Evolutionary conservation across 1,140 invertebrate genomes (phyloP).

Genomic region (Drosophila gunungcola): DNA sequence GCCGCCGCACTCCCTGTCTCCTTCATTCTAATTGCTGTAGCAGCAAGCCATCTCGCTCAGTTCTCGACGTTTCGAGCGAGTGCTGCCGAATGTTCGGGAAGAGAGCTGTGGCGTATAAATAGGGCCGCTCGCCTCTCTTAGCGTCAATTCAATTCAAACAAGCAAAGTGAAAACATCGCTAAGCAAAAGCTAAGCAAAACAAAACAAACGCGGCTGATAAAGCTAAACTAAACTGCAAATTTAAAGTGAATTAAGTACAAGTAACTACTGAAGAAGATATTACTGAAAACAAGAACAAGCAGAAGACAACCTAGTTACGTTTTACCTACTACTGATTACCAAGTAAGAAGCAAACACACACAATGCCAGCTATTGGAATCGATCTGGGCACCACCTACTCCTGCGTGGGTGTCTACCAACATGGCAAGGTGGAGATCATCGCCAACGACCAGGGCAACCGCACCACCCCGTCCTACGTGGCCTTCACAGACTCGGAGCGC

Average conservation of each 20-base stretch:
- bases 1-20: conserved; percentile 1
- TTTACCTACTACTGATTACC: background rate
- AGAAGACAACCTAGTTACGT: background rate
- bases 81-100: conserved; percentile 52
- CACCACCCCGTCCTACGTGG: conserved; percentile 98
- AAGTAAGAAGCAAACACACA: conserved; percentile 28
- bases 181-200: conserved; percentile 42
- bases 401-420: conserved; percentile 91
- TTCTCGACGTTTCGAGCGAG: conserved; percentile 39
- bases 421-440: conserved; percentile 96
- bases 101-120: conserved; percentile 62
- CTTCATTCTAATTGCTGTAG: background rate
- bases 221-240: conserved; percentile 22
- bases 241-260: background rate
- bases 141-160: conserved; percentile 58
- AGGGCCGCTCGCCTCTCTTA: conserved; percentile 41
- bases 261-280: background rate
- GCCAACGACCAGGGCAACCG: conserved; percentile 98
- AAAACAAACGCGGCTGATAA: conserved; percentile 39
- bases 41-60: background rate
- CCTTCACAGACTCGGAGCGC: conserved; percentile 97
- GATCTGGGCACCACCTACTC: conserved; percentile 92
- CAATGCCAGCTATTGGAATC: conserved; percentile 89
- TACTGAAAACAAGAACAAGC: background rate
- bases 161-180: conserved; percentile 59